Evolutionary conservation across 2,888 invertebrate genomes (phyloP).

Genomic region (Craniophora ligustri): DNA sequence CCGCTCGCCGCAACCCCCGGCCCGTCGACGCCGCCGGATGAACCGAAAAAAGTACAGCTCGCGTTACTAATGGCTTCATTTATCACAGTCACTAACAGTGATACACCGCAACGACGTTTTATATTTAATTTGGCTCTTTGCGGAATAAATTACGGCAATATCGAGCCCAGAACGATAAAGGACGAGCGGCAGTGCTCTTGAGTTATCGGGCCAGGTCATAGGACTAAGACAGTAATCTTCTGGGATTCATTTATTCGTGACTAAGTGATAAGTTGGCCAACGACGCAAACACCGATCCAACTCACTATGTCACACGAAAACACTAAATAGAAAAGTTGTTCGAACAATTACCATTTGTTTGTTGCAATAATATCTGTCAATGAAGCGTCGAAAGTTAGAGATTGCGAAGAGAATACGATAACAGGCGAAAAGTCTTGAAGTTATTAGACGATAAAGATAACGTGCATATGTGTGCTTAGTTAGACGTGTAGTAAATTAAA

Average conservation of each 20-base stretch:
- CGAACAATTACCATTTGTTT: slow-evolving; percentile 61
- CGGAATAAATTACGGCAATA: slow-evolving; percentile 86
- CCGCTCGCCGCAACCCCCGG: slow-evolving; percentile 81
- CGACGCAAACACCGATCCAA: slow-evolving; percentile 64
- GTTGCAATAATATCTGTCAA: slow-evolving; percentile 59
- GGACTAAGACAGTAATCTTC: slow-evolving; percentile 80
- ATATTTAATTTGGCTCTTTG: slow-evolving; percentile 87
- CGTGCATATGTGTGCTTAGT: slow-evolving; percentile 66
- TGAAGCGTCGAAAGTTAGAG: slow-evolving; percentile 51
- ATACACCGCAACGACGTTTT: slow-evolving; percentile 88
- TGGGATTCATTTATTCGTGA: slow-evolving; percentile 83
- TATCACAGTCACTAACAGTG: slow-evolving; percentile 89
- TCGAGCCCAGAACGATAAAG: slow-evolving; percentile 82
- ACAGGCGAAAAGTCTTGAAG: slow-evolving; percentile 58
- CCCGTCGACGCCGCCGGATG: slow-evolving; percentile 84
- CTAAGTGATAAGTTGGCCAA: slow-evolving; percentile 83
- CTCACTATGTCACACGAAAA: slow-evolving; percentile 67
- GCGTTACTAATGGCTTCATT: slow-evolving; percentile 89
- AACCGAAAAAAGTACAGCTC: slow-evolving; percentile 88
- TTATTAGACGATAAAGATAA: slow-evolving; percentile 72
- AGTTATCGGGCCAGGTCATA: slow-evolving; percentile 81
- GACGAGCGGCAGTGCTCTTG: slow-evolving; percentile 75
- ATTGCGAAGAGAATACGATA: slow-evolving; percentile 53
- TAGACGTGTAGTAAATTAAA: slow-evolving; percentile 74
- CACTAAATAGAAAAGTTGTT: slow-evolving; percentile 62